Base-by-base conservation (phyloP, 2,797 vertebrate genomes). In the Balearica regulorum region DNA sequence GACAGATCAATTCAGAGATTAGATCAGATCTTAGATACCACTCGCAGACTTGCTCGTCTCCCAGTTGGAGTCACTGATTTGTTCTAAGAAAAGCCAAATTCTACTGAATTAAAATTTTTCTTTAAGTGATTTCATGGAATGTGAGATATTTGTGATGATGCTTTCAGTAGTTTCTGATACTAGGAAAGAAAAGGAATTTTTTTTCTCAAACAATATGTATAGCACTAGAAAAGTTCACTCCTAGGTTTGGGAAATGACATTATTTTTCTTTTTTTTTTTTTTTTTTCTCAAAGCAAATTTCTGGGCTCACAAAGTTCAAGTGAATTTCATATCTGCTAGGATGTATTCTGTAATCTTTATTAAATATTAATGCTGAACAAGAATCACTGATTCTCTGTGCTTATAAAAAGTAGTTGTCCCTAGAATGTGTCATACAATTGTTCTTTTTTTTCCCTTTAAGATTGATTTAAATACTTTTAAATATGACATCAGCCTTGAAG, bases 391-490 rank as follows among this genome's bases (percentile, higher is more conserved):
- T 90, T 62, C 58, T 66, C 72, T 76, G 5, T 57, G 6, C 39
- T 77, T 90, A 62, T 49, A 69, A 90, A 92, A 90, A 88, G 58
- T 18, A 79, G 22, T 48, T 86, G 46, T 79, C 58, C 65, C 51
- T 37, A 84, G 62, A 72, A 82, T 26, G 25, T 79, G 28, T 46
- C 62, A 91, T 58, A 88, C 22, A 48, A 64, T 53, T 91, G 51
- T 29, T 53, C 51, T 44, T 16, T 61, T 20, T 68, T 49, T 37
- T 6, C 5, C 13, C 14, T 82, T 49, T 55, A 53, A 86, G 55
- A 68, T 46, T 95, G 53, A 83, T 90, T 94, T 90, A 87, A 93
- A 84, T 72, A 73, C 60, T 79, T 95, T 83, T 31, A 93, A 93
- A 87, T 86, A 76, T 93, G 72, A 75, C 84, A 93, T 91, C 75